Evolutionary conservation across 1,140 invertebrate genomes (phyloP), one percentile per base, ranked within the genome.

Genomic region (Papilio dardanus): DNA sequence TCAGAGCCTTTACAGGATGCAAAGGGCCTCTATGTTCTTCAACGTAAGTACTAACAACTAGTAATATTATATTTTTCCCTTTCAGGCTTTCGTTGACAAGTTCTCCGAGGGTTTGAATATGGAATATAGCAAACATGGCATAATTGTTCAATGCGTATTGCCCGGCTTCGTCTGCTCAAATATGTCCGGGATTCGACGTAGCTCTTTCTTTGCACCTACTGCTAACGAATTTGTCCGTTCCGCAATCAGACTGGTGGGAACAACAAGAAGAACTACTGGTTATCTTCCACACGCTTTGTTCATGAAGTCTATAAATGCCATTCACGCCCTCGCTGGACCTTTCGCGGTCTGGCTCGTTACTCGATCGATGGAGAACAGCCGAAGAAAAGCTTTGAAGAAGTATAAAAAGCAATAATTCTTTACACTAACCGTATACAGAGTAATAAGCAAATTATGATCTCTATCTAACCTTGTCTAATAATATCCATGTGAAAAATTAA

Each of bases 91-190:
- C 93, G 96, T 99, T 0, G 95, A 97, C 19, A 98, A 97, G 91
- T 96, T 99, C 74, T 96, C 97, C 24, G 95, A 95, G 30, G 96
- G 98, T 84, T 93, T 99, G 24, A 94, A 96, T 4, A 95, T 95
- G 8, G 98, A 99, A 90, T 98, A 98, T 79, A 92, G 91, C 16
- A 94, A 95, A 6, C 94, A 95, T 74, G 98, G 98, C 3, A 96
- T 99, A 2, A 96, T 96, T 16, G 94, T 98, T 3, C 97, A 99
- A 94, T 97, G 97, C 86, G 94, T 99, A 1, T 88, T 96, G 62
- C 98, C 98, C 0, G 98, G 97, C 24, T 98, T 97, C 82, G 98
- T 99, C 0, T 97, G 97, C 4, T 89, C 98, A 0, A 99, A 99
- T 82, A 98, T 99, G 98, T 97, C 97, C 21, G 97, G 97, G 84